phyloP scores from a whole-genome alignment of 2,797 vertebrate genomes.

The Glyptemys insculpta region DNA sequence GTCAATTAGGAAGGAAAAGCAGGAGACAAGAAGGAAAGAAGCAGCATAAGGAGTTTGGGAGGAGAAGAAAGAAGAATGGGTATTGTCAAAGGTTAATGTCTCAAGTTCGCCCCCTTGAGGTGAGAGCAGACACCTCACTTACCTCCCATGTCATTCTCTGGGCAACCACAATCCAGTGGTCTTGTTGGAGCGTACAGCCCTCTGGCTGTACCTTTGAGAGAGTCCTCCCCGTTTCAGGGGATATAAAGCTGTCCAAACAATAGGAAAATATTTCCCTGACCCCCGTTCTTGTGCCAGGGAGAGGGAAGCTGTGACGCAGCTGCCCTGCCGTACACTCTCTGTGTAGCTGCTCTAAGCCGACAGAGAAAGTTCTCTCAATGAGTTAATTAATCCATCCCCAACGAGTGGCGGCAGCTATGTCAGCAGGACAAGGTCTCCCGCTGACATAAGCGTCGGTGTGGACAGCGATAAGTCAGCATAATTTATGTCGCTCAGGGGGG shows the following conservation, averaged over 20 bases:
- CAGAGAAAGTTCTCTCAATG: too few species aligned
- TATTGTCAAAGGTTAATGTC: not conserved
- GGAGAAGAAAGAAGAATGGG: not conserved
- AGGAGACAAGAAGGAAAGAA: not conserved
- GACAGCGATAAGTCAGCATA: too few species aligned
- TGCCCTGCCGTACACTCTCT: too few species aligned
- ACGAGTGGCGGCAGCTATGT: too few species aligned
- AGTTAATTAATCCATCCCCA: too few species aligned
- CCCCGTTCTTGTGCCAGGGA: not conserved
- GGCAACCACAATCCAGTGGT: not conserved
- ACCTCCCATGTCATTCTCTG: too few species aligned
- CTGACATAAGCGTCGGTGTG: too few species aligned
- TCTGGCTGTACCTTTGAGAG: not conserved
- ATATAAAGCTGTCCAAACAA: not conserved
- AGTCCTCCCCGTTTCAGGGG: not conserved
- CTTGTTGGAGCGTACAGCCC: not conserved
- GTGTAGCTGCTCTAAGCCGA: too few species aligned
- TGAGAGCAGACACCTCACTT: too few species aligned
- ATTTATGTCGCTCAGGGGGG: too few species aligned
- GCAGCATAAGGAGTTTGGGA: not conserved
- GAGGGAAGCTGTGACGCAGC: not conserved
- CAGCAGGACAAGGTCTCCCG: too few species aligned
- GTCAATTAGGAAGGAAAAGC: not conserved
- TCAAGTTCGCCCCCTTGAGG: not conserved
- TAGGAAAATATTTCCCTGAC: not conserved